Conservation (phyloP, 2,113 vertebrate species). For the Aramus guarauna region DNA sequence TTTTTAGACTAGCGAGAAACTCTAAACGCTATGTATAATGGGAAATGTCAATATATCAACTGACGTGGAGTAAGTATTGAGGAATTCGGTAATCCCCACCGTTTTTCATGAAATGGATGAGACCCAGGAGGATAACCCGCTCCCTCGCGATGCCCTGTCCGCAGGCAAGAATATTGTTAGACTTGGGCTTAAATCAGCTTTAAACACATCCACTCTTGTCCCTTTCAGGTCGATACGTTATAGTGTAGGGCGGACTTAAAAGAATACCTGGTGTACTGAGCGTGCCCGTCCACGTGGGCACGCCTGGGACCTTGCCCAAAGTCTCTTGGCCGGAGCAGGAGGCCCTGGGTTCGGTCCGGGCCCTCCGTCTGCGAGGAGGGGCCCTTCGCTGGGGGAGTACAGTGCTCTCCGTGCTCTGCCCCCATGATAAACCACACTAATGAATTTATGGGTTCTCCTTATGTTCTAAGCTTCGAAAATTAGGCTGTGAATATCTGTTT, state of each 20-base stretch:
- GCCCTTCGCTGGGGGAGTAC: background rate
- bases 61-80: background rate
- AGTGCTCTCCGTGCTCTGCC: background rate
- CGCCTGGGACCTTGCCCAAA: background rate
- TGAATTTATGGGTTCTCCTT: background rate
- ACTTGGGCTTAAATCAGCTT: background rate
- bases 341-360: background rate
- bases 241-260: background rate
- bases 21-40: background rate
- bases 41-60: background rate
- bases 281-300: background rate
- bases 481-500: background rate
- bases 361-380: background rate
- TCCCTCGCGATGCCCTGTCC: background rate
- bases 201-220: background rate
- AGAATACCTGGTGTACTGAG: background rate
- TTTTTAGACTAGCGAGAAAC: background rate
- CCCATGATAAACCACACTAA: background rate
- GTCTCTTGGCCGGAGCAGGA: background rate
- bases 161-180: background rate
- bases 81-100: background rate
- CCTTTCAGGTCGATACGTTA: background rate
- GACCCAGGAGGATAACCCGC: background rate
- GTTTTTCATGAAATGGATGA: background rate
- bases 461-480: background rate